A percentile compares a stretch with the other conserved stretches of the same genome.
phyloP scores from a whole-genome alignment of 1,140 invertebrate genomes.

The Ericerus pela region DNA sequence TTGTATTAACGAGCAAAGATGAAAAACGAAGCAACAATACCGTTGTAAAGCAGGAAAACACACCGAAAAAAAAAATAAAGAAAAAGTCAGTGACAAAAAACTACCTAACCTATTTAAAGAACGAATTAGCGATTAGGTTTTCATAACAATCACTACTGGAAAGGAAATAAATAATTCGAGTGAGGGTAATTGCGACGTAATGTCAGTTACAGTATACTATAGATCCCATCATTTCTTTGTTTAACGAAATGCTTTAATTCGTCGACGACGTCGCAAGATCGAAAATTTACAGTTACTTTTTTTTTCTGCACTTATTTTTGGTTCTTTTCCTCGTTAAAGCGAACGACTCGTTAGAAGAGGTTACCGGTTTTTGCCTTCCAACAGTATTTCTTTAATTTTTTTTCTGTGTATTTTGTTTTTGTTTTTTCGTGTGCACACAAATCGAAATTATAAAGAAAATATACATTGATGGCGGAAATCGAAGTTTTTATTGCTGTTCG shows the following conservation, averaged over 20 bases:
- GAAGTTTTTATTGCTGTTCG: neutral
- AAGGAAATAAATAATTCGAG: conserved; percentile 5
- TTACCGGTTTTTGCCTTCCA: conserved; percentile 6
- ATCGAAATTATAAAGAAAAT: no score
- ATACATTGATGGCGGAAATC: conserved; percentile 7
- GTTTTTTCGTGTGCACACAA: no score
- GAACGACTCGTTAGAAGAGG: neutral
- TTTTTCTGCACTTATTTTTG: no score
- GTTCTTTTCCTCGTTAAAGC: conserved; percentile 6
- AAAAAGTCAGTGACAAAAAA: no score
- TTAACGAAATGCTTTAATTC: conserved; percentile 11
- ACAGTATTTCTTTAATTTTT: conserved; percentile 2
- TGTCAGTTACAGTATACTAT: conserved; percentile 1
- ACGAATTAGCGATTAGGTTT: neutral
- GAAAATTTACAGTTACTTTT: conserved; percentile 9
- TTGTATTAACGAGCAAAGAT: no score
- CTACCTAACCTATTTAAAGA: neutral
- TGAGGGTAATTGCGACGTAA: neutral
- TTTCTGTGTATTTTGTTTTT: no score
- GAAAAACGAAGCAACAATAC: no score
- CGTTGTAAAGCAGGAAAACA: neutral
- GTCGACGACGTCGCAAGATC: conserved; percentile 5
- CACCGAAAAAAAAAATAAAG: no score
- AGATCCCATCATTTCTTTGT: neutral
- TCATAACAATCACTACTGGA: neutral